Base-by-base conservation (phyloP, 2,797 vertebrate genomes). In the Chaunax sp. region DNA sequence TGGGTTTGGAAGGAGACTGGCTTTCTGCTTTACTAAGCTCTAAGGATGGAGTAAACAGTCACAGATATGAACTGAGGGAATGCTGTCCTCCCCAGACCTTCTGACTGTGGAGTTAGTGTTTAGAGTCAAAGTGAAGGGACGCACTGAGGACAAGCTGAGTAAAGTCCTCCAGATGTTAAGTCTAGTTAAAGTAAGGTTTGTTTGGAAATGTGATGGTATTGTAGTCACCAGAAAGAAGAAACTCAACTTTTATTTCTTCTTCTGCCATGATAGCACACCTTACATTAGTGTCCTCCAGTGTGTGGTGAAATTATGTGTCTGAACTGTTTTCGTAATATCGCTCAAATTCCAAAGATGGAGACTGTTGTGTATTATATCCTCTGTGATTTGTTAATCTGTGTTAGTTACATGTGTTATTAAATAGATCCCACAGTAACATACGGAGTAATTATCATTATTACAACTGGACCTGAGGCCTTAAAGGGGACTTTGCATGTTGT, bases 11-110 rank as follows among this genome's bases (percentile, higher is more conserved):
- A 65, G 80, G 85, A 70, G 81, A 72, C 78, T 58, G 75, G 37
- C 83, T 88, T 63, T 83, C 77, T 83, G 83, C 74, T 86, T 83
- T 78, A 45, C 66, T 83, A 66, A 85, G 72, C 84, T 86, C 82
- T 44, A 35, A 84, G 78, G 75, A 83, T 25, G 41, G 47, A 64
- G 81, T 74, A 76, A 84, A 86, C 77, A 82, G 75, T 69, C 72
- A 64, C 65, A 65, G 58, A 66, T 73, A 78, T 72, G 55, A 84
- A 84, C 53, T 73, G 74, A 75, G 67, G 59, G 47, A 80, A 75
- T 38, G 56, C 49, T 75, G 63, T 74, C 55, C 75, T 75, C 74
- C 56, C 25, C 46, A 65, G 78, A 82, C 82, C 23, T 49, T 30
- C 25, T 54, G 54, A 69, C 60, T 44, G 33, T 43, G 13, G 56